Evolutionary conservation across 2,888 invertebrate species (phyloP), one percentile per base, ranked within the genome.

Genomic region (Folsomia candida): DNA sequence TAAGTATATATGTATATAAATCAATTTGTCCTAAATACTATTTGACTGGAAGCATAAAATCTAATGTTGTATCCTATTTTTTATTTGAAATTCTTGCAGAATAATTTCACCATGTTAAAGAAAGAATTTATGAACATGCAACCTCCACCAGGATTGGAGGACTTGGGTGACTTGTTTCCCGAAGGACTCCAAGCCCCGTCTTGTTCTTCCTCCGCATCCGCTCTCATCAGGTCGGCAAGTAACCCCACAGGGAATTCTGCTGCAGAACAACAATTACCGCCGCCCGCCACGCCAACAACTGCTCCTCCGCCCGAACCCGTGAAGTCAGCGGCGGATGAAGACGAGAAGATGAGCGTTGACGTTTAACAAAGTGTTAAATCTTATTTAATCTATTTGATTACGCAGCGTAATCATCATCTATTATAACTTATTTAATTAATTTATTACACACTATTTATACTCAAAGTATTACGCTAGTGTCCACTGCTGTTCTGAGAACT

Each of bases 101-200:
- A 91, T 69, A 91, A 93, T 83, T 91, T 91, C 83, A 88, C 89
- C 78, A 90, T 92, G 82, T 85, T 96, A 76, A 89, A 92, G 80
- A 94, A 94, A 83, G 94, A 94, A 84, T 85, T 96, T 79, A 87
- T 88, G 75, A 93, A 92, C 85, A 86, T 96, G 82, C 89, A 90
- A 81, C 89, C 91, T 37, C 94, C 94, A 4, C 85, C 88, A 59
- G 91, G 91, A 18, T 84, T 91, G 62, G 89, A 90, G 83, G 90
- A 90, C 81, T 83, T 90, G 80, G 89, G 87, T 81, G 88, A 88
- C 81, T 88, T 87, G 20, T 74, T 83, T 57, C 81, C 82, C 85
- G 9, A 83, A 86, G 62, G 86, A 85, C 75, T 73, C 6, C 11
- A 28, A 6, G 22, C 63, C 28, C 14, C 63, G 20, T 27, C 63